Conservation (phyloP, 2,888 invertebrate species). For the Sussaba pulchella region DNA sequence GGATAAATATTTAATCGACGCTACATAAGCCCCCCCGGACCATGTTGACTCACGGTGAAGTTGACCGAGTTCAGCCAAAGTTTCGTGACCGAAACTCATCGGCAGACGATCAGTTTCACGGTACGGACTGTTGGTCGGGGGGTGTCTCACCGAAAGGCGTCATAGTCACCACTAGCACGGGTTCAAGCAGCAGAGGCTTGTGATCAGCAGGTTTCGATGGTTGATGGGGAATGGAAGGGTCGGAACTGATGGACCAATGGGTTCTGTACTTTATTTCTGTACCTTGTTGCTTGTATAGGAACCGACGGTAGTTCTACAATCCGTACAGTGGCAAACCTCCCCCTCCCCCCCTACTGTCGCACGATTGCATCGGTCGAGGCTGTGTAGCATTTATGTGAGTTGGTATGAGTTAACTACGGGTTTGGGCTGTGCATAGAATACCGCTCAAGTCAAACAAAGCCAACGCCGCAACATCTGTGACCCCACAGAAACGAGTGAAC, state of each 20-base stretch:
- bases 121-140: neutral
- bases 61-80: neutral
- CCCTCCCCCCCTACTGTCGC: conserved; percentile 21
- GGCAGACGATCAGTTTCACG: conserved; percentile 9
- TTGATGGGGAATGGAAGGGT: neutral
- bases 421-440: neutral
- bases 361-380: conserved; percentile 11
- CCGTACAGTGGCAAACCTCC: neutral
- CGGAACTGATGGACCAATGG: conserved; percentile 9
- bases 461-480: conserved; percentile 66
- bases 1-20: conserved; percentile 84
- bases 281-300: conserved; percentile 7
- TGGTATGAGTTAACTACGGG: conserved; percentile 43
- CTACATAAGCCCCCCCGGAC: conserved; percentile 67
- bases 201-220: conserved; percentile 35
- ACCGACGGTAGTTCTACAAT: too few species aligned
- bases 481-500: conserved; percentile 30
- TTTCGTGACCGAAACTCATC: neutral
- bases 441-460: conserved; percentile 60
- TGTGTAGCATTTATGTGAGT: conserved; percentile 18
- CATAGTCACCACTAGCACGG: conserved; percentile 9
- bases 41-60: conserved; percentile 29
- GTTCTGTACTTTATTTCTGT: conserved; percentile 11
- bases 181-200: neutral
- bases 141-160: conserved; percentile 26